phyloP scores from a whole-genome alignment of 2,113 vertebrate genomes.

The Cavia aperea region DNA sequence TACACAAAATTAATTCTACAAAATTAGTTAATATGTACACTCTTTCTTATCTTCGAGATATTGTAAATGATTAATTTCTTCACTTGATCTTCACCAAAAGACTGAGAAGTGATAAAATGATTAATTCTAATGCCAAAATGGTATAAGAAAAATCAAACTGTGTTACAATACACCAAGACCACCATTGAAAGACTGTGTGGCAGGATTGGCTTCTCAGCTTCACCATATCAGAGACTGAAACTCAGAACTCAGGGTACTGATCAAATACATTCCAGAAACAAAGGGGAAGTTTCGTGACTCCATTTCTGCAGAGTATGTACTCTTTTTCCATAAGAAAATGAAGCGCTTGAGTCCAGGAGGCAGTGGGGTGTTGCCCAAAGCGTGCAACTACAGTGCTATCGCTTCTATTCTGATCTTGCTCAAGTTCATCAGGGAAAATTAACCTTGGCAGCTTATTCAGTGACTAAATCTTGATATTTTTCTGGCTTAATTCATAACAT shows the following conservation, averaged over 20 bases:
- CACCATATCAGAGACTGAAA: not conserved
- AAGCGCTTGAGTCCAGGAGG: conserved; percentile 52
- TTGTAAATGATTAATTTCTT: not conserved
- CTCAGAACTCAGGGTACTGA: conserved; percentile 3
- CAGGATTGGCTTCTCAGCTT: not conserved
- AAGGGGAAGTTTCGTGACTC: conserved; percentile 31
- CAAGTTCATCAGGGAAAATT: conserved; percentile 82
- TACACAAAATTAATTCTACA: not conserved
- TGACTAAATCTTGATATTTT: conserved; percentile 84
- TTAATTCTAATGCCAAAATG: not conserved
- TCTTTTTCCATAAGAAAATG: conserved; percentile 25
- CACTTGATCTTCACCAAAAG: no score
- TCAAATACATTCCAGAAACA: conserved; percentile 34
- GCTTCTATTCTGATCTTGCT: conserved; percentile 81
- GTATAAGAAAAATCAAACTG: not conserved
- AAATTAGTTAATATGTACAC: not conserved
- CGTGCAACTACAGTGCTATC: conserved; percentile 59
- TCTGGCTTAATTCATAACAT: conserved; percentile 85
- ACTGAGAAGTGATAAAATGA: not conserved
- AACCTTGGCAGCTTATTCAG: conserved; percentile 82
- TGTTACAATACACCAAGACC: not conserved
- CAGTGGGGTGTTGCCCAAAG: conserved; percentile 36
- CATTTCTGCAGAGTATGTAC: conserved; percentile 11
- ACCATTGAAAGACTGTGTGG: not conserved
- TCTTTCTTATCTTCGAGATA: not conserved